These are phyloP conservation scores for Tetheella fluctuosa DNA, from an alignment of 2,888 invertebrate species.

Conservation along the genomic window DNA sequence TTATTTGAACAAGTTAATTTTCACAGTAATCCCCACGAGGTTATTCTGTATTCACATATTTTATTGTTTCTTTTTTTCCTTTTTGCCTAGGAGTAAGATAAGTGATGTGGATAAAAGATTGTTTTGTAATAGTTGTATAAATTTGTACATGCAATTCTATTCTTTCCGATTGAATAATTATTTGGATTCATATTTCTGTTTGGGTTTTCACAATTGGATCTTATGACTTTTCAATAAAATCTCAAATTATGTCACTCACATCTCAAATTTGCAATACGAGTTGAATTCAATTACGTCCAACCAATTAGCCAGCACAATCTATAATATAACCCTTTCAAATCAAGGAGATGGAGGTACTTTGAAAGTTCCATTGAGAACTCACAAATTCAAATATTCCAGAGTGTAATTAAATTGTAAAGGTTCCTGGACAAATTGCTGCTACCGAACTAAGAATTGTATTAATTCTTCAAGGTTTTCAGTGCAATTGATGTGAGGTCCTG, in stretches of 20 bases:
- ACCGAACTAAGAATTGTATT: conserved; percentile 57
- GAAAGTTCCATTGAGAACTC: conserved; percentile 41
- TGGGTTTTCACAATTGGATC: background rate
- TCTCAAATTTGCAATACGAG: conserved; percentile 40
- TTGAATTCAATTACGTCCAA: conserved; percentile 56
- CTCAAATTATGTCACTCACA: background rate
- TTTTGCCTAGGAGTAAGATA: background rate
- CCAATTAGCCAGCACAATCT: conserved; percentile 54
- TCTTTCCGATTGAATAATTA: background rate
- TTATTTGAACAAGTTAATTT: conserved; percentile 49
- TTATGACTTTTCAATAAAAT: background rate
- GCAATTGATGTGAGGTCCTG: conserved; percentile 55
- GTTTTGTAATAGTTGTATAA: background rate
- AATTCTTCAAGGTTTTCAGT: conserved; percentile 60
- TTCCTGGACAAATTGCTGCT: conserved; percentile 62
- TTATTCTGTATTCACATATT: background rate
- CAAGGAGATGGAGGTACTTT: conserved; percentile 47
- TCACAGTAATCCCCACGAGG: conserved; percentile 26
- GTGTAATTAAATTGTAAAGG: conserved; percentile 67
- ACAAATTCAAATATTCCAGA: conserved; percentile 53
- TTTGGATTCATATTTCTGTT: too few relatives aligned
- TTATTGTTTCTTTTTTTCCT: conserved; percentile 2
- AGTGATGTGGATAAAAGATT: background rate
- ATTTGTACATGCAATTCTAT: background rate
- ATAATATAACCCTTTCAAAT: conserved; percentile 52